Conservation (phyloP, 2,113 vertebrate genomes). For the Neotoma lepida region DNA sequence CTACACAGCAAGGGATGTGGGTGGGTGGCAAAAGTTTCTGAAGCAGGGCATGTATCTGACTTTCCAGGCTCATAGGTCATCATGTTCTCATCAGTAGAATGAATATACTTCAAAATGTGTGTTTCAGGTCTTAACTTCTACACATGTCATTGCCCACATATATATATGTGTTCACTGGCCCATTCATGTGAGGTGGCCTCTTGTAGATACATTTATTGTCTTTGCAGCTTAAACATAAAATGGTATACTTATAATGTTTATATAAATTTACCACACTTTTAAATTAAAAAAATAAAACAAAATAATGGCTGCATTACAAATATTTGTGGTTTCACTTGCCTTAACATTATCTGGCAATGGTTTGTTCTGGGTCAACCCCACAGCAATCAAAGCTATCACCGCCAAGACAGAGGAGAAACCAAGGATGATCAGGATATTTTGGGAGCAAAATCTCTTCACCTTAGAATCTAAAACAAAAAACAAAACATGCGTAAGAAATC, state of each 20-base stretch:
- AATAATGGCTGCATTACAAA: constrained; percentile 23
- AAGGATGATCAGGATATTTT: constrained; percentile 87
- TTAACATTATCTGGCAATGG: constrained; percentile 91
- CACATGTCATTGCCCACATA: background rate
- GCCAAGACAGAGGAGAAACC: constrained; percentile 88
- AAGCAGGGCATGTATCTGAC: background rate
- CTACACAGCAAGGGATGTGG: background rate
- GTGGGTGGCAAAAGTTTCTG: constrained; percentile 9
- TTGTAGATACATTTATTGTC: constrained; percentile 36
- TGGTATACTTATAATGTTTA: constrained; percentile 8
- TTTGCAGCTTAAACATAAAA: constrained; percentile 54
- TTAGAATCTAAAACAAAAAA: constrained; percentile 89
- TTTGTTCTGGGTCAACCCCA: constrained; percentile 93
- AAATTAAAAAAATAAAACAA: constrained; percentile 34
- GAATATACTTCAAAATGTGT: background rate
- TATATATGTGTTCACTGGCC: background rate
- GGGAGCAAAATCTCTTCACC: constrained; percentile 90
- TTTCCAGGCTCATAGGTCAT: background rate
- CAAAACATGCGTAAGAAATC: constrained; percentile 54
- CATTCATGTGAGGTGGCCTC: background rate
- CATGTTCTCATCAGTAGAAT: constrained; percentile 25
- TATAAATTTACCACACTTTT: constrained; percentile 20
- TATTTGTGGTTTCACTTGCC: constrained; percentile 84
- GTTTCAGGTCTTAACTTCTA: background rate
- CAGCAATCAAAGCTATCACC: constrained; percentile 91